A percentile compares a stretch with the other conserved stretches of the same genome.
Evolutionary conservation across 2,797 vertebrate genomes (phyloP).

Genomic region (Rhadinocentrus ornatus): DNA sequence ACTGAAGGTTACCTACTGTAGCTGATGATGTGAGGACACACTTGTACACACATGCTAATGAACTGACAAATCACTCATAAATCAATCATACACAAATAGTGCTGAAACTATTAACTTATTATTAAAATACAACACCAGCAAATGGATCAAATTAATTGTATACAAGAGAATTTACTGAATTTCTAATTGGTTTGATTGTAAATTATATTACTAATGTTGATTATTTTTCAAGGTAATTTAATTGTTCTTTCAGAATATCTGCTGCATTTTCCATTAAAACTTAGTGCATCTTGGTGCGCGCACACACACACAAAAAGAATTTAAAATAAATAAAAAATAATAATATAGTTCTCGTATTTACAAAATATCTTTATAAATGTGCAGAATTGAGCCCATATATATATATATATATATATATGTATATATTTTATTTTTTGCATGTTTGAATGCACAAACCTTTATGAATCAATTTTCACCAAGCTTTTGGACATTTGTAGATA

Average conservation of each 20-base stretch:
- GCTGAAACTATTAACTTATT: background rate
- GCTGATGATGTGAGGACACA: slow-evolving; percentile 64
- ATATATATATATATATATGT: too few species aligned
- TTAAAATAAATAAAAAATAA: too few species aligned
- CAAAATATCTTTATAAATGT: background rate
- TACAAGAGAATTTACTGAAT: background rate
- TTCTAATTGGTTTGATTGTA: background rate
- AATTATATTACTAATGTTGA: background rate
- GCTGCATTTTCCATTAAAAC: background rate
- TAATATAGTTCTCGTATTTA: too few species aligned
- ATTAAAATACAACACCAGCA: too few species aligned
- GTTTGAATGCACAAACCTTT: background rate
- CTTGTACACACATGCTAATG: slow-evolving; percentile 7
- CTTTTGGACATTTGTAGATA: background rate
- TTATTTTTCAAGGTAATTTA: background rate
- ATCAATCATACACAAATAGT: background rate
- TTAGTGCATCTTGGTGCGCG: background rate
- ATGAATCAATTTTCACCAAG: background rate
- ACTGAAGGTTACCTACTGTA: slow-evolving; percentile 77
- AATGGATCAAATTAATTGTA: background rate
- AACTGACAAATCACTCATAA: slow-evolving; percentile 6
- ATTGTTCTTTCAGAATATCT: background rate
- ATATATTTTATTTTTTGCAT: background rate
- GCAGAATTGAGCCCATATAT: background rate
- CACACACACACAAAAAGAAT: too few species aligned